Evolutionary conservation across 2,797 vertebrate species (phyloP).

Genomic region (Eulemur albifrons): DNA sequence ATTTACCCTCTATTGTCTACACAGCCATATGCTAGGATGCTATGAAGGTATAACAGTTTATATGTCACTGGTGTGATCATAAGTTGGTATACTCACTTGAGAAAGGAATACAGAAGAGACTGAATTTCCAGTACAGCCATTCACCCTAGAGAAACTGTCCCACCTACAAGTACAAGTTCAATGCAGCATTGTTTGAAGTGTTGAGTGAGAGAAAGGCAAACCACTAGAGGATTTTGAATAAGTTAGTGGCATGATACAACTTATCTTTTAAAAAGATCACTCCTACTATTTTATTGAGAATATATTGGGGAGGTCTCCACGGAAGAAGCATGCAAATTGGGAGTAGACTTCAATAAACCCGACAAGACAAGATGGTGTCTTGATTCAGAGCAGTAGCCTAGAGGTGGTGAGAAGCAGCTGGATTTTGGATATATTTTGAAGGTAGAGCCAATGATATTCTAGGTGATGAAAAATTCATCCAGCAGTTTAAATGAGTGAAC

Average conservation of each 20-base stretch:
- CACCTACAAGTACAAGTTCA: not conserved
- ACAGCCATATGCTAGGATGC: not conserved
- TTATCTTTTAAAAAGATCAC: not conserved
- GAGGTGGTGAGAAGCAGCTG: not conserved
- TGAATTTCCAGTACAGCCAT: not conserved
- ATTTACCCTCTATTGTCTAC: not conserved
- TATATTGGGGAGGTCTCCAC: not conserved
- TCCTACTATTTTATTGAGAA: not conserved
- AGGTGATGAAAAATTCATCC: not conserved
- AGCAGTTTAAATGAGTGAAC: not conserved
- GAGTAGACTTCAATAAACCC: not conserved
- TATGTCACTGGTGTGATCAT: not conserved
- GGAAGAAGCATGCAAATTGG: fast-evolving
- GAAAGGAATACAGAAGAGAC: not conserved
- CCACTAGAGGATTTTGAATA: not conserved
- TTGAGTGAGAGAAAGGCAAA: not conserved
- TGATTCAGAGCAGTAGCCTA: not conserved
- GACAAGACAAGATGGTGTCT: not conserved
- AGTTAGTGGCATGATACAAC: not conserved
- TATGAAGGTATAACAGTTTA: not conserved
- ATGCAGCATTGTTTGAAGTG: not conserved
- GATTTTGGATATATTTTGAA: not conserved
- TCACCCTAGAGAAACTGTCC: not conserved
- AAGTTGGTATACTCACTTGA: not conserved
- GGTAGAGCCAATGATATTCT: not conserved